A percentile compares a stretch with the other conserved stretches of the same genome.
These are phyloP conservation scores for Asteroscopus sphinx DNA, from an alignment of 2,888 invertebrate genomes.

Conservation along the genomic window DNA sequence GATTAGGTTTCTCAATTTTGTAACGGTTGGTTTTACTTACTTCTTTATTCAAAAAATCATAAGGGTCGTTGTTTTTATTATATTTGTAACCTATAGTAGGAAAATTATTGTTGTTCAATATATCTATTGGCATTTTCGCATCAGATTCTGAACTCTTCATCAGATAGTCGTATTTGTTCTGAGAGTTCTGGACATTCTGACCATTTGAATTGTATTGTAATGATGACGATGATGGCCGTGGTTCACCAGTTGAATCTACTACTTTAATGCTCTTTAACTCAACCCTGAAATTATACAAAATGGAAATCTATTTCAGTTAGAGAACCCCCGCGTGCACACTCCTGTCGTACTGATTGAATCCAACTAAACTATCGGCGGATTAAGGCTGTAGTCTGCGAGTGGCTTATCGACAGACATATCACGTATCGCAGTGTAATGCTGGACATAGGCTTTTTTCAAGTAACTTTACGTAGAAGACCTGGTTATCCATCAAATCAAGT, in stretches of 20 bases:
- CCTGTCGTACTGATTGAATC: no score
- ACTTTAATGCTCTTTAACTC: constrained; percentile 79
- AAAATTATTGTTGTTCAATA: constrained; percentile 32
- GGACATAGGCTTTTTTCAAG: no score
- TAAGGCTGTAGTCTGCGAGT: no score
- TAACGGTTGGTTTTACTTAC: constrained; percentile 31
- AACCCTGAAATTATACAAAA: constrained; percentile 68
- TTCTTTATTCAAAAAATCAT: constrained; percentile 47
- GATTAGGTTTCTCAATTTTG: constrained; percentile 53
- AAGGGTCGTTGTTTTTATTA: constrained; percentile 37
- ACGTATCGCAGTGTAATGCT: no score
- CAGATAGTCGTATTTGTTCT: constrained; percentile 31
- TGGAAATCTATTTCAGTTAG: no score
- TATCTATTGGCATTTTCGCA: constrained; percentile 29
- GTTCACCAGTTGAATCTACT: constrained; percentile 49
- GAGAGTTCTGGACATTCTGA: background rate
- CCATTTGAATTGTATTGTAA: background rate
- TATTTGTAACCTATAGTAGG: constrained; percentile 24
- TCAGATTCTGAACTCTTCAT: constrained; percentile 34
- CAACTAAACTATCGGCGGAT: no score
- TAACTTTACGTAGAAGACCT: no score
- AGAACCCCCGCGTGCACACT: no score
- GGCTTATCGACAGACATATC: no score
- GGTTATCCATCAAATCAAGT: no score
- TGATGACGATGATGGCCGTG: constrained; percentile 14